These are phyloP conservation scores for Hydraecia micacea DNA, from an alignment of 2,888 invertebrate genomes.

Conservation along the genomic window DNA sequence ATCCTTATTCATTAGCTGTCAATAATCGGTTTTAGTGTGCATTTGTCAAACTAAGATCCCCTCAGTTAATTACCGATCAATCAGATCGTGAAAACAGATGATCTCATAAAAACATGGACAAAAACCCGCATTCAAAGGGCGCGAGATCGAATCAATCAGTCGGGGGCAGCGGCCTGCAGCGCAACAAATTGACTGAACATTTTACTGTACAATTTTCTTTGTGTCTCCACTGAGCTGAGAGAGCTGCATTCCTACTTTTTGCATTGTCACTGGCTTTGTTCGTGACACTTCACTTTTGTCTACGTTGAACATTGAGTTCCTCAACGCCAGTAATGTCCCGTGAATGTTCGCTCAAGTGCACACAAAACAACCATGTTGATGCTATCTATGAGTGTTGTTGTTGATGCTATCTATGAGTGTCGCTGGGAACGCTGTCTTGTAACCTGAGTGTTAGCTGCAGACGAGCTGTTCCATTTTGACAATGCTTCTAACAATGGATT, in stretches of 20 bases:
- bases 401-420: constrained; percentile 25
- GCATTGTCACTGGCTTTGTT: constrained; percentile 60
- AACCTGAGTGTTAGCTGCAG: background rate
- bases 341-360: constrained; percentile 55
- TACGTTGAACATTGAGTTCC: constrained; percentile 66
- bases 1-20: background rate
- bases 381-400: constrained; percentile 20
- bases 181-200: constrained; percentile 62
- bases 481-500: constrained; percentile 21
- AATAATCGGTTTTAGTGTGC: constrained; percentile 4
- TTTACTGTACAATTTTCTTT: constrained; percentile 66
- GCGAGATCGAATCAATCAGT: constrained; percentile 57
- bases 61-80: constrained; percentile 34
- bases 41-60: constrained; percentile 10
- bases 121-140: constrained; percentile 31
- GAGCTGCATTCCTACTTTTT: constrained; percentile 66
- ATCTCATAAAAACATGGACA: constrained; percentile 32
- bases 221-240: constrained; percentile 64
- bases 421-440: constrained; percentile 8
- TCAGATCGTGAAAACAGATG: constrained; percentile 32
- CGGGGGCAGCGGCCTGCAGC: constrained; percentile 44
- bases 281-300: constrained; percentile 69
- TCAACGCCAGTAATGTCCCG: constrained; percentile 56
- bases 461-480: constrained; percentile 2
- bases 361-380: constrained; percentile 46